A percentile compares a stretch with the other conserved stretches of the same genome.
Evolutionary conservation across 2,797 vertebrate genomes (phyloP).

Genomic region (Gymnothorax javanicus): DNA sequence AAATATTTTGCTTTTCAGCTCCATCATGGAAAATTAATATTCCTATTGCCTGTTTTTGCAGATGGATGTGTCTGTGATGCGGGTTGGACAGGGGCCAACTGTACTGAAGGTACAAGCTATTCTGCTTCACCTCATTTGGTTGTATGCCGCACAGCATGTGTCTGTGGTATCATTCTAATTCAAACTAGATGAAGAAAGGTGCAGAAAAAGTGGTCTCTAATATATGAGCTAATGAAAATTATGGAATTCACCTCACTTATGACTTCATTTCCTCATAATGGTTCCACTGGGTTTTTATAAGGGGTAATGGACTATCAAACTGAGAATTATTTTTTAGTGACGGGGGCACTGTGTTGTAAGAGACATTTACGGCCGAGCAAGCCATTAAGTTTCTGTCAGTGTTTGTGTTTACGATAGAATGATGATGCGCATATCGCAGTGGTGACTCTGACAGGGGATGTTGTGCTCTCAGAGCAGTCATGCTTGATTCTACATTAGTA

Average conservation of each 20-base stretch:
- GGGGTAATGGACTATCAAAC: not conserved
- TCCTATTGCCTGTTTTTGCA: constrained; percentile 55
- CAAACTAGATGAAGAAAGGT: not conserved
- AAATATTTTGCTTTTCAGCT: not conserved
- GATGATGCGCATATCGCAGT: no score
- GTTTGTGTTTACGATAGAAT: no score
- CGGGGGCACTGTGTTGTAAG: not conserved
- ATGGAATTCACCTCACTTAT: not conserved
- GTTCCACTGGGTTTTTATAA: not conserved
- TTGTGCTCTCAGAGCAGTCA: no score
- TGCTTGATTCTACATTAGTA: no score
- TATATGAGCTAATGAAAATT: not conserved
- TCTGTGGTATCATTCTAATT: not conserved
- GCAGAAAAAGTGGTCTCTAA: not conserved
- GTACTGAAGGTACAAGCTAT: constrained; percentile 77
- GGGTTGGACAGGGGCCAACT: constrained; percentile 85
- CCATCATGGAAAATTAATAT: not conserved
- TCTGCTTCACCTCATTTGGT: not conserved
- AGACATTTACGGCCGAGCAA: not conserved
- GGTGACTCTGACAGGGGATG: no score
- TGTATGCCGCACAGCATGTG: not conserved
- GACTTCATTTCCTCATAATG: not conserved
- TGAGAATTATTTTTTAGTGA: not conserved
- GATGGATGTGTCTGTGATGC: constrained; percentile 85
- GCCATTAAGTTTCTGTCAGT: not conserved